Percentiles rank a stretch among this genome's conserved stretches.
Evolutionary conservation across 2,888 invertebrate species (phyloP).

Genomic region (Hedychridium roseum): DNA sequence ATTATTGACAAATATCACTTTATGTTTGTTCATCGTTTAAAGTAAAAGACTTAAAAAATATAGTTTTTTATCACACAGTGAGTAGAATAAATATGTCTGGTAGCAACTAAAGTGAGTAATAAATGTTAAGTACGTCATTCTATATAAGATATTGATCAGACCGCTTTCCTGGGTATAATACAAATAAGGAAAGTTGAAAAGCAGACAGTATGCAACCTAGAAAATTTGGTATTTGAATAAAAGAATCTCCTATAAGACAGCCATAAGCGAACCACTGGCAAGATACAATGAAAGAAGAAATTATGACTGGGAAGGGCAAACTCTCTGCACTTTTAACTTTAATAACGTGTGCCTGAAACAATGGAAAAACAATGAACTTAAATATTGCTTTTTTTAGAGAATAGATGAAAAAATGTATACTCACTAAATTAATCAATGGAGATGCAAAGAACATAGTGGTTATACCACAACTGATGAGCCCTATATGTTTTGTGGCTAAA

Average conservation of each 20-base stretch:
- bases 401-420: constrained; percentile 27
- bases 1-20: too few species aligned
- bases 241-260: constrained; percentile 76
- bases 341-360: constrained; percentile 78
- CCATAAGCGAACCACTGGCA: constrained; percentile 89
- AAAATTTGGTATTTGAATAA: constrained; percentile 82
- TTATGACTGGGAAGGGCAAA: constrained; percentile 87
- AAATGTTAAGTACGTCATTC: too few species aligned
- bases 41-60: too few species aligned
- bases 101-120: too few species aligned
- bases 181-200: constrained; percentile 79
- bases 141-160: constrained; percentile 47
- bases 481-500: constrained; percentile 70
- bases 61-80: too few species aligned
- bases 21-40: too few species aligned
- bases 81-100: too few species aligned
- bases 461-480: constrained; percentile 75
- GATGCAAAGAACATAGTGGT: constrained; percentile 85
- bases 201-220: constrained; percentile 78
- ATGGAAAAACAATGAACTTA: constrained; percentile 5
- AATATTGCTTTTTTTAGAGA: constrained; percentile 1
- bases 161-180: constrained; percentile 72
- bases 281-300: constrained; percentile 83
- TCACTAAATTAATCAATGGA: constrained; percentile 78
- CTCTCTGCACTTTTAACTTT: constrained; percentile 82